Base-by-base conservation (phyloP, 2,113 vertebrate genomes). In the Aviceda subcristata region DNA sequence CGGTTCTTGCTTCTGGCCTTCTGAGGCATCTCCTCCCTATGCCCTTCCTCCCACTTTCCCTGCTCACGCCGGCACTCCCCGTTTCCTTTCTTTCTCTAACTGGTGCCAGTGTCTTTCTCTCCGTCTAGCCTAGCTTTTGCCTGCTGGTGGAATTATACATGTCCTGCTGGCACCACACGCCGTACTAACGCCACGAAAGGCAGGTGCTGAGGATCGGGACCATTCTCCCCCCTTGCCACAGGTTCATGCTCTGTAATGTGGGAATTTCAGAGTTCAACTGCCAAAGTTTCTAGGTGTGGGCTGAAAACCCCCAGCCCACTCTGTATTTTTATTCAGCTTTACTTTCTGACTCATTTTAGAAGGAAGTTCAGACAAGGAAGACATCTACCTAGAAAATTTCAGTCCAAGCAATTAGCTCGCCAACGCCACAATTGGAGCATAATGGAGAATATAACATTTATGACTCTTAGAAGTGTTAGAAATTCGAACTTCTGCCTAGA, bases 141-240 rank as follows among this genome's bases (percentile, higher is more conserved):
- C 53, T 51, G 46, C 56, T 3, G 1, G 18, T 32, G 62, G 66
- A 34, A 24, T 32, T 21, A 9, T 38, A 3, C 38, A 17, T 6
- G 29, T 62, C 30, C 41, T 45, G 34, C 41, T 22, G 50, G 39
- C 68, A 62, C 46, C 56, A 18, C 0, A 2, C 2, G 0, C 32
- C 3, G 1, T 11, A 30, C 20, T 6, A 19, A 29, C 12, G 12
- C 55, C 38, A 36, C 0, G 1, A 17, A 53, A 86, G 15, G 74
- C 62, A 60, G 32, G 8, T 57, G 43, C 24, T 0, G 0, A 86
- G 30, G 45, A 74, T 30, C 0, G 0, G 57, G 36, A 34, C 26
- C 15, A 6, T 17, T 80, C 62, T 72, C 3, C 15, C 13, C 53
- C 48, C 46, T 74, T n/a, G 41, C 50, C 39, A 50, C 15, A 32